Evolutionary conservation across 1,140 invertebrate species (phyloP), one percentile per base, ranked within the genome.

Genomic region (Cotesia chilonis): DNA sequence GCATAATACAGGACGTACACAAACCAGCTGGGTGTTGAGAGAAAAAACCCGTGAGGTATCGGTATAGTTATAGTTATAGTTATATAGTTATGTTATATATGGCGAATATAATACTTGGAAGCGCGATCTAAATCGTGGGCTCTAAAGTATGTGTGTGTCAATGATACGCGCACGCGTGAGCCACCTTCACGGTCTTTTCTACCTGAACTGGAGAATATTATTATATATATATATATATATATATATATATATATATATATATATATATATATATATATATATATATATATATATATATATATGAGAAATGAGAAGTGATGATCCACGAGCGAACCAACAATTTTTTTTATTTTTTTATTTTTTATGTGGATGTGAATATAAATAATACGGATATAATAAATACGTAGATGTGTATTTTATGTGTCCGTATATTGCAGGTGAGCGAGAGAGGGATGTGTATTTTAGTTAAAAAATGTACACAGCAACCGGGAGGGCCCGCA

Each of bases 381-480:
- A 35, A 57, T 47, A 47, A 47, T 47, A 47, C 10, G 6, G 10
- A 47, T 47, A 47, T 47, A 10, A 47, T 47, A 47, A 47, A 47
- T 47, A 47, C 10, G 10, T 47, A 47, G 41, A 47, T 47, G 41
- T 47, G 10, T 6, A 47, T 47, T 47, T 47, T 9, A 10, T 10
- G 41, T 47, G 10, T 47, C 2, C 1, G 1, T 47, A 10, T 47
- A 10, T 7, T 47, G 6, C 2, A 47, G 41, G 41, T 9, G 41
- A 57, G 54, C 10, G 60, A 35, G 60, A 35, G 74, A 76, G 64
- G 70, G 61, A 77, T 75, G 70, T 65, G 74, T 72, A 65, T 80
- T 81, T 81, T 77, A 75, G 63, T 73, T 74, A 79, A 83, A 82
- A 83, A 82, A 80, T 82, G 6, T 47, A 80, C 74, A 78, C 79